Conservation (phyloP, 1,140 invertebrate genomes). For the Calliopsis andreniformis region DNA sequence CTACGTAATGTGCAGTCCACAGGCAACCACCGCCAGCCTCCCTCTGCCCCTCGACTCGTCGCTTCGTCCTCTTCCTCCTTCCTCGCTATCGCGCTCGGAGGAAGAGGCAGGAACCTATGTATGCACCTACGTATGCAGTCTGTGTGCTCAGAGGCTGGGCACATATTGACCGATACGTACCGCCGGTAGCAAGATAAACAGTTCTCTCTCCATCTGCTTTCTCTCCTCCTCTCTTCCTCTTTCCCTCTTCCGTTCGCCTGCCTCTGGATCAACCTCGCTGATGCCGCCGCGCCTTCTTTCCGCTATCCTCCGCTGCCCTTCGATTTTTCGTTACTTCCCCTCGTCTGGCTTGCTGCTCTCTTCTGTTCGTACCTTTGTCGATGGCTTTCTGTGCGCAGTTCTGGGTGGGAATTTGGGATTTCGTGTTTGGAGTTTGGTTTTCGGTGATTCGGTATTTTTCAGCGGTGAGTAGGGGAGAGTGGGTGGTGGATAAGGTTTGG, state of each 20-base stretch:
- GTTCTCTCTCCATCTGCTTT: constrained; percentile 60
- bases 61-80: not conserved
- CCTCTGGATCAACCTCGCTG: not conserved
- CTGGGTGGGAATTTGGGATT: no score
- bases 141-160: constrained; percentile 74
- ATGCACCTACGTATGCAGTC: constrained; percentile 70
- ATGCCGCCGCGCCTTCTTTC: not conserved
- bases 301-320: constrained; percentile 1
- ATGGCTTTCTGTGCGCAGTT: no score
- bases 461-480: no score
- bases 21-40: constrained; percentile 49
- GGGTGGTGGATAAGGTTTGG: no score
- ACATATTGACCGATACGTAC: constrained; percentile 78
- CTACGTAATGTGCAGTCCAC: constrained; percentile 69
- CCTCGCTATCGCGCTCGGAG: constrained; percentile 59
- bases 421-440: no score
- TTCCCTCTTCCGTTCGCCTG: constrained; percentile 16
- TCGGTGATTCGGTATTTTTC: no score
- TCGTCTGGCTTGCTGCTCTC: not conserved
- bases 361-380: no score
- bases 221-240: constrained; percentile 26
- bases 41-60: not conserved
- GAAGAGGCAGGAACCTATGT: constrained; percentile 66
- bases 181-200: constrained; percentile 77
- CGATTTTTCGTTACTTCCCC: constrained; percentile 2